Evolutionary conservation across 2,113 vertebrate genomes (phyloP), one percentile per base, ranked within the genome.

Genomic region (Hemiprocne comata): DNA sequence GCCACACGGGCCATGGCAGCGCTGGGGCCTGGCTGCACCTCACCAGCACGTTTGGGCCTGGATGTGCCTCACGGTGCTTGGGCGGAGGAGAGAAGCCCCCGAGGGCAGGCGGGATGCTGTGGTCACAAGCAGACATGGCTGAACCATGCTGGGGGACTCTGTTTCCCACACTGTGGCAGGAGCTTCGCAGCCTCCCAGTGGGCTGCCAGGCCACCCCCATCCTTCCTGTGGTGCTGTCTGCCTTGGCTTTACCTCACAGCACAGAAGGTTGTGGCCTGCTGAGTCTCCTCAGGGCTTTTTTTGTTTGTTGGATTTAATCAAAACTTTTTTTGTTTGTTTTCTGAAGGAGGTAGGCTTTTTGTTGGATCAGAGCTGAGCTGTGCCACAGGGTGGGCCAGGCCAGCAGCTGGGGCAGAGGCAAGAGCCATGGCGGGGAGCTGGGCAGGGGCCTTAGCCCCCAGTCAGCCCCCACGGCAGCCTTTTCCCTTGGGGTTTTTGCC

Each of bases 391-490:
- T 9, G 33, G 58, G 54, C 71, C 0, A 1, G 58, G 54, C 71
- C 0, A 1, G 46, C 33, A 17, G 76, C 62, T 0, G 2, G 9
- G 57, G 8, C 62, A 13, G 40, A n/a, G 60, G 60, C 26, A 6
- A 51, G 24, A 11, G 66, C 34, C 11, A 9, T 9, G n/a, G 11
- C 11, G 6, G 19, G 44, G 57, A 12, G 25, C 57, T 2, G 2
- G n/a, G 25, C 6, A 0, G 26, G 28, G n/a, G 24, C 1, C 61
- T 40, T 1, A 3, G 80, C 10, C 18, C 2, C 18, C 2, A 2
- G 53, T 42, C n/a, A 6, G 20, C 50, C 17, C 10, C 23, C 2
- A 1, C 1, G 0, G 26, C 51, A 21, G 44, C 74, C 23, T 25
- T 21, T 14, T 20, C 69, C 11, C 0, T 0, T 5, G 2, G 50